These are phyloP conservation scores for Limnephilus rhombicus DNA, from an alignment of 2,888 invertebrate genomes.

Conservation along the genomic window DNA sequence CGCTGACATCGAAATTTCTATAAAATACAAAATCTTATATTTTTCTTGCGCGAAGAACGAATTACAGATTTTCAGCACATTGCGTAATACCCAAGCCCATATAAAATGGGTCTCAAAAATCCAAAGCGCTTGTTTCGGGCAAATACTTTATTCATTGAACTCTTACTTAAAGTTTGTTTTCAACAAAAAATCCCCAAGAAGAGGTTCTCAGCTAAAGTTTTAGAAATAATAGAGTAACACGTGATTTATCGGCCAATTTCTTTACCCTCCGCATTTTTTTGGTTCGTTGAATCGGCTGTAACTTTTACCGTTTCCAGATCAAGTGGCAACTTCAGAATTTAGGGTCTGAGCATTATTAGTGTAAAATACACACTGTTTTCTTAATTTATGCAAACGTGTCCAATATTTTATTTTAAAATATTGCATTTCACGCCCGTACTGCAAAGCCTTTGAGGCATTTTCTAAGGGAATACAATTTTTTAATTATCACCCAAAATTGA, in stretches of 20 bases:
- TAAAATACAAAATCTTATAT: neutral
- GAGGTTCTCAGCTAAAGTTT: neutral
- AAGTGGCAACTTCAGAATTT: neutral
- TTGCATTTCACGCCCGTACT: neutral
- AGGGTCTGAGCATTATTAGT: neutral
- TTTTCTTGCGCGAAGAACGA: neutral
- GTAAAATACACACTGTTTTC: neutral
- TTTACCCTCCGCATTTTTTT: neutral
- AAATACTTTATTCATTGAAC: conserved; percentile 2
- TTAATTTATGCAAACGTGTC: neutral
- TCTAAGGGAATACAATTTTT: too few species aligned
- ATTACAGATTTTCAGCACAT: neutral
- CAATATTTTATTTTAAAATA: neutral
- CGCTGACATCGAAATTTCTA: neutral
- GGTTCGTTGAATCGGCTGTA: neutral
- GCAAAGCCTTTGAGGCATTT: neutral
- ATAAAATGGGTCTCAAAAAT: neutral
- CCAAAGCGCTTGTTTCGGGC: neutral
- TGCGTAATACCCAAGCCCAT: neutral
- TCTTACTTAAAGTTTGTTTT: neutral
- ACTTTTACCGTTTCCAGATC: conserved; percentile 7
- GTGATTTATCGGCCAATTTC: conserved; percentile 17
- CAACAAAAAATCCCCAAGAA: neutral
- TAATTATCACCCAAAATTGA: too few species aligned
- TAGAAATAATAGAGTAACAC: conserved; percentile 15